Evolutionary conservation across 2,888 invertebrate genomes (phyloP).

Genomic region (Acleris laterana): DNA sequence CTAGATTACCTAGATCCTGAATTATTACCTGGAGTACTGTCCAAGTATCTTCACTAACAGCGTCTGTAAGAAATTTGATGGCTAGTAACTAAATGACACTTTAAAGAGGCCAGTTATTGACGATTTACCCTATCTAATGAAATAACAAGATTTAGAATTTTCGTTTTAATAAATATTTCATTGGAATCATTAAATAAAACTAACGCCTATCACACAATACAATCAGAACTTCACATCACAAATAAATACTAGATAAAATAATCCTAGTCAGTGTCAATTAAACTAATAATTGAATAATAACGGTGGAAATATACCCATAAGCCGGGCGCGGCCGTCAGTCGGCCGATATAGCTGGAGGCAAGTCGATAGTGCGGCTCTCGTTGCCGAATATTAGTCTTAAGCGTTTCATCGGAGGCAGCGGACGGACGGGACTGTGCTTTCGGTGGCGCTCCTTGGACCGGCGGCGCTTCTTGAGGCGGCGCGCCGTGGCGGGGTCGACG

Average conservation of each 20-base stretch:
- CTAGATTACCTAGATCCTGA: no score
- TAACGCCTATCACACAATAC: slow-evolving; percentile 73
- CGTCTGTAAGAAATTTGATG: no score
- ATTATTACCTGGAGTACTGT: no score
- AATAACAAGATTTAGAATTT: slow-evolving; percentile 53
- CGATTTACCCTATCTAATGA: no score
- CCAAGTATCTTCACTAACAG: no score
- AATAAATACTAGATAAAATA: slow-evolving; percentile 80
- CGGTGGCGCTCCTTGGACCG: slow-evolving; percentile 77
- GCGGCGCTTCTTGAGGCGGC: slow-evolving; percentile 84
- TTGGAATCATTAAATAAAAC: slow-evolving; percentile 72
- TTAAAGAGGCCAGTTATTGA: no score
- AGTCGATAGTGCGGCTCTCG: slow-evolving; percentile 94
- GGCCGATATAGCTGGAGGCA: slow-evolving; percentile 89
- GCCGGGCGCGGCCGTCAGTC: slow-evolving; percentile 79
- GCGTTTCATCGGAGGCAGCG: slow-evolving; percentile 91
- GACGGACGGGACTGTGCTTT: slow-evolving; percentile 81
- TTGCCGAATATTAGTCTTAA: slow-evolving; percentile 94
- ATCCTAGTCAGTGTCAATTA: slow-evolving; percentile 82
- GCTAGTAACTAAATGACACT: no score
- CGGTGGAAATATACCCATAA: slow-evolving; percentile 80
- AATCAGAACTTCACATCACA: slow-evolving; percentile 70
- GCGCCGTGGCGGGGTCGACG: slow-evolving; percentile 83
- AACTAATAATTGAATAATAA: slow-evolving; percentile 81
- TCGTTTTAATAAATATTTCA: slow-evolving; percentile 65